Evolutionary conservation across 2,113 vertebrate genomes (phyloP), one percentile per base, ranked within the genome.

Genomic region (Peromyscus californicus): DNA sequence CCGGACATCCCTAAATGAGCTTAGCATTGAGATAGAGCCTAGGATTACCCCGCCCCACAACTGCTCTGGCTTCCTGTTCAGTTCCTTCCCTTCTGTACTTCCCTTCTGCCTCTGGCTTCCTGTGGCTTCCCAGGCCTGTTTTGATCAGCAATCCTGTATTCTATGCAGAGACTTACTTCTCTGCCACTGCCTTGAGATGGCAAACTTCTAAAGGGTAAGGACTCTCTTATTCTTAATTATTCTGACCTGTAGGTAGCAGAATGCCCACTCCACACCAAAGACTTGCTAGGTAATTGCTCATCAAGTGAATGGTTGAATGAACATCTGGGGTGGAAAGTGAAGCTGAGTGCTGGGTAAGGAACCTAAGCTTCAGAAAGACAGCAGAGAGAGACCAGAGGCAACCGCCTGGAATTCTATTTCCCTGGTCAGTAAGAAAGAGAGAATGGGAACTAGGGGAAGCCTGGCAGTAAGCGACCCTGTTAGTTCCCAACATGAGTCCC

Each of bases 191-290:
- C 93, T 67, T 65, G 82, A 51, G 76, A 91, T 51, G 45, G 76
- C 67, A 94, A 59, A 61, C 61, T 87, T 91, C 76, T 91, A 86
- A 97, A 72, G 61, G 59, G 93, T 57, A 51, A 74, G 67, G 88
- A 86, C 51, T 82, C 45, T 76, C 94, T 91, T 45, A 26, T 24
- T 29, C 90, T 86, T 94, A 87, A 94, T 90, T 67, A 83, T 86
- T 78, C 19, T 76, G 83, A 88, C 94, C 84, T 7, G 33, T 74
- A 78, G 94, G 82, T n/a, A 90, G 80, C 65, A 74, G 70, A 89
- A 75, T 21, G 57, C 63, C 51, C 90, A 48, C 69, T 33, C 22
- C 59, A 33, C 12, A 29, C 67, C 84, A 78, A 93, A 78, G 33
- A 16, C 86, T 79, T 57, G 42, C 12, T 89, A 63, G 19, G 86